These are phyloP conservation scores for Sebastes flavidus DNA, from an alignment of 2,797 vertebrate genomes.

Conservation along the genomic window DNA sequence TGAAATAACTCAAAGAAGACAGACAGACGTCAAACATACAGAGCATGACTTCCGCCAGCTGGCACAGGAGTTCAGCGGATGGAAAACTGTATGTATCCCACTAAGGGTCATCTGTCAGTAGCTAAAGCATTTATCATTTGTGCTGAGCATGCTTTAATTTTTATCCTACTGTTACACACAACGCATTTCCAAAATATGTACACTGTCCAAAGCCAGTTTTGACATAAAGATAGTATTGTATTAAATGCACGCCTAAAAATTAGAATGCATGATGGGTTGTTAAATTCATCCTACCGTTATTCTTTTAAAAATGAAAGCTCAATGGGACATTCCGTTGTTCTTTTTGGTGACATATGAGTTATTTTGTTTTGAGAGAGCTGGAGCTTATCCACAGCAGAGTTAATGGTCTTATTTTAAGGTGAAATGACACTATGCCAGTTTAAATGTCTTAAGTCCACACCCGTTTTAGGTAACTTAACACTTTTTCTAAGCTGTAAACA, in stretches of 20 bases:
- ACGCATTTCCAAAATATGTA: conserved; percentile 2
- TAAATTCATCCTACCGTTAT: not conserved
- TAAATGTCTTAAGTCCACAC: not conserved
- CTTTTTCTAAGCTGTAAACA: conserved; percentile 22
- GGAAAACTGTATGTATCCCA: conserved; percentile 28
- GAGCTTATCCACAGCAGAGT: not conserved
- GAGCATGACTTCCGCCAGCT: conserved; percentile 43
- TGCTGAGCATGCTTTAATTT: conserved; percentile 66
- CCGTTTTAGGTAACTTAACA: conserved; percentile 7
- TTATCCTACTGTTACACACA: conserved; percentile 21
- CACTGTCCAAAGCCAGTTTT: conserved; percentile 34
- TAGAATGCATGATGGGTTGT: not conserved
- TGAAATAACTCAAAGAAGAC: conserved; percentile 27
- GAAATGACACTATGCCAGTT: not conserved
- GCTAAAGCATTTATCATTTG: conserved; percentile 37
- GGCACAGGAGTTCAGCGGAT: conserved; percentile 4
- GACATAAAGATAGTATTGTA: conserved; percentile 21
- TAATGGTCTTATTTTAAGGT: not conserved
- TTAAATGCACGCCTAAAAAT: not conserved
- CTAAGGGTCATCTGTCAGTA: conserved; percentile 30
- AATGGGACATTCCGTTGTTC: not conserved
- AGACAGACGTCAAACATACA: conserved; percentile 11
- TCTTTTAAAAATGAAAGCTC: conserved; percentile 12
- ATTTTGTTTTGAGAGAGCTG: not conserved
- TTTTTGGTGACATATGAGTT: conserved; percentile 4